phyloP scores from a whole-genome alignment of 1,140 invertebrate genomes.

The Gerris buenoi region DNA sequence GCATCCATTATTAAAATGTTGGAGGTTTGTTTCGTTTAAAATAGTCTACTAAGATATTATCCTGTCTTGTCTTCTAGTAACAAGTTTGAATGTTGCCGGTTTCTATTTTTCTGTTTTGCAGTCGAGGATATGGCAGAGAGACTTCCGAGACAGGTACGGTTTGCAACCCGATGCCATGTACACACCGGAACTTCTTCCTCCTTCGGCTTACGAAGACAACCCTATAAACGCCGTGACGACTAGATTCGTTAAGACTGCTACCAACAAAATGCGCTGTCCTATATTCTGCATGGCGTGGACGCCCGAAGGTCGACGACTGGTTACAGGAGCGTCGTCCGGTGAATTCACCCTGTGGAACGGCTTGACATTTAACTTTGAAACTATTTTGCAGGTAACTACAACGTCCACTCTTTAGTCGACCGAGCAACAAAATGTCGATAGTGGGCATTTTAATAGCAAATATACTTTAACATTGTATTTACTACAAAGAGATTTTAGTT shows the following conservation, averaged over 20 bases:
- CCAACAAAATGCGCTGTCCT: conserved; percentile 98
- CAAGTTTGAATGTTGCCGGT: not conserved
- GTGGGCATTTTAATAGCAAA: too few relatives aligned
- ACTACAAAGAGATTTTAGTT: not conserved
- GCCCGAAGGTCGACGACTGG: conserved; percentile 88
- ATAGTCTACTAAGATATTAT: not conserved
- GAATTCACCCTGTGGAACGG: conserved; percentile 99
- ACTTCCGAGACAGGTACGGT: conserved; percentile 67
- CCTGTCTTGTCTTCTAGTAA: not conserved
- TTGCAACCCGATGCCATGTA: conserved; percentile 85
- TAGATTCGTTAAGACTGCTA: conserved; percentile 92
- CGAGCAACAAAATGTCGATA: too few relatives aligned
- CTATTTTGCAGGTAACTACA: conserved; percentile 86
- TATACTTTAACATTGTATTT: not conserved
- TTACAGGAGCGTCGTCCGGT: conserved; percentile 96
- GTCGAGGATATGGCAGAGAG: conserved; percentile 85
- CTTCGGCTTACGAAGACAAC: conserved; percentile 77
- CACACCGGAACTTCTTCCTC: conserved; percentile 73
- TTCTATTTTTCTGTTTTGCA: conserved; percentile 29
- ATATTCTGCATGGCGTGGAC: conserved; percentile 99
- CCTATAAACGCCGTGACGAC: conserved; percentile 95
- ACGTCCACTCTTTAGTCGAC: too few relatives aligned
- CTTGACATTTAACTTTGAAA: conserved; percentile 99
- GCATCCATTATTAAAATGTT: conserved; percentile 83
- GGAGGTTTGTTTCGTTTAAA: conserved; percentile 43